Evolutionary conservation across 2,888 invertebrate species (phyloP), one percentile per base, ranked within the genome.

Genomic region (Hyposoter dolosus): DNA sequence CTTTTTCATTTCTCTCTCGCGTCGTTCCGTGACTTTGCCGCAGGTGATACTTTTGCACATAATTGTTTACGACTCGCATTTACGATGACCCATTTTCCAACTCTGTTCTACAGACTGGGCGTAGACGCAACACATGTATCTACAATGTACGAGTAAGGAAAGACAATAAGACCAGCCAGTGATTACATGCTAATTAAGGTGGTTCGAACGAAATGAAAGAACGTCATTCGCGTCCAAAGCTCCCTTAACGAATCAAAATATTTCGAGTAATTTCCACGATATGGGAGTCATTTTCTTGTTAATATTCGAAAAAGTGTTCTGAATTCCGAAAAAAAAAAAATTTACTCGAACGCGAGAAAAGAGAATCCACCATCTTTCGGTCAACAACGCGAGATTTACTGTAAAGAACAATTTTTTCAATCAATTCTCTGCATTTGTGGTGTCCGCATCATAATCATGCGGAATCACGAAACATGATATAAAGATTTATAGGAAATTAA

Each of bases 61-160:
- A 50, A 76, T 81, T 40, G 56, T 81, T 60, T 72, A 23, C 56
- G 72, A 53, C 66, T 60, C 65, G n/a, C 65, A 81, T 84, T 66
- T 72, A 72, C 65, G 72, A 23, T 50, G 81, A 81, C 77, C 81
- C 66, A 77, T 66, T 77, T 66, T 60, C 32, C 43, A 35, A 40
- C 12, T 74, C 45, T 19, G 32, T 23, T 43, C 32, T 35, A 35
- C 65, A 40, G 40, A 68, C 53, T 15, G 53, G 23, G 40, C 23
- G 19, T 32, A 53, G 3, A 43, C 23, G 23, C 19, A 43, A 43
- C 28, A 6, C 28, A 72, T n/a, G 60, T 28, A 60, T 15, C 28
- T 28, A 60, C 12, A 15, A 15, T 6, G 15, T 10, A 60, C 28
- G 60, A 60, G 3, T 3, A 1, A 28, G 15, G 28, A 15, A 23